Conservation (phyloP, 2,113 vertebrate genomes). For the Tapirus terrestris region DNA sequence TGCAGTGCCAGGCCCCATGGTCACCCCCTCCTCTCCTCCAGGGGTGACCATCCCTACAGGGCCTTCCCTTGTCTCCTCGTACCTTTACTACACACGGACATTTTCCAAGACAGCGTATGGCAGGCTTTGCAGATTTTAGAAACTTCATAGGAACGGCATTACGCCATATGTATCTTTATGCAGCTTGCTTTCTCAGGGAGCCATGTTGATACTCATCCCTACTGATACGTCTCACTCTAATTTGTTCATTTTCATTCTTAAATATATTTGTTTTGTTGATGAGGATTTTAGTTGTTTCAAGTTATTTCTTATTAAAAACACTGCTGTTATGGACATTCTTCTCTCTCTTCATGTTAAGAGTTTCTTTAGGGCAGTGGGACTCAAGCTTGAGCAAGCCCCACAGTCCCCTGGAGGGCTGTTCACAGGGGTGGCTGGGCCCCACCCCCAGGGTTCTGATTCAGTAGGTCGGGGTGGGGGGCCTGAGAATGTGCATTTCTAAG, state of each 20-base stretch:
- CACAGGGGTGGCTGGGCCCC: not conserved
- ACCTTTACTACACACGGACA: too few species aligned
- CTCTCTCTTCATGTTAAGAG: not conserved
- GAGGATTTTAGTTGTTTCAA: not conserved
- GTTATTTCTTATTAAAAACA: not conserved
- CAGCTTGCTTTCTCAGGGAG: not conserved
- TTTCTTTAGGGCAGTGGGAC: not conserved
- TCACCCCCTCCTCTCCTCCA: too few species aligned
- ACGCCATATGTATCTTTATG: not conserved
- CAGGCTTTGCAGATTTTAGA: not conserved
- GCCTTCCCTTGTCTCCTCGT: too few species aligned
- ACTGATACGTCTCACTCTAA: too few species aligned
- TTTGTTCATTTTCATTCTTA: not conserved
- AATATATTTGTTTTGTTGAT: not conserved
- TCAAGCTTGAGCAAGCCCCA: not conserved
- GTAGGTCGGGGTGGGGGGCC: not conserved
- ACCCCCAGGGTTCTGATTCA: too few species aligned
- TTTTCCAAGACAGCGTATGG: not conserved
- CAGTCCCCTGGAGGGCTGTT: too few species aligned
- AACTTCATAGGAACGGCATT: rapidly evolving
- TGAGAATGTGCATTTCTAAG: not conserved
- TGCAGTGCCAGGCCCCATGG: too few species aligned
- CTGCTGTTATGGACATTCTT: not conserved
- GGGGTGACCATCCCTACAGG: too few species aligned
- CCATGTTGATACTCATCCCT: too few species aligned